Conservation (phyloP, 23 tunicate species). For the Halocynthia roretzi region DNA sequence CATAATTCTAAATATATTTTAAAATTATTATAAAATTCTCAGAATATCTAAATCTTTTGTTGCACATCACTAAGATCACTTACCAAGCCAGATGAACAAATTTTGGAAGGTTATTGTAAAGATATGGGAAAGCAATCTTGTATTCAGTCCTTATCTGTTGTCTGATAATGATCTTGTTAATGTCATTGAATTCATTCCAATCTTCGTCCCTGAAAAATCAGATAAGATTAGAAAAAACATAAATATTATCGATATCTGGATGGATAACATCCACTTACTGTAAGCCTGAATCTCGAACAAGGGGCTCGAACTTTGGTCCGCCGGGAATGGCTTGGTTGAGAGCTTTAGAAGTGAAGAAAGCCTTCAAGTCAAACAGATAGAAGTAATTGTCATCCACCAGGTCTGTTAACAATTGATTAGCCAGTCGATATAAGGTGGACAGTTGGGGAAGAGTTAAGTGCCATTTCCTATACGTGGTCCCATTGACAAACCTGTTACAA, state of each 20-base stretch:
- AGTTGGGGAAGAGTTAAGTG: constrained; percentile 67
- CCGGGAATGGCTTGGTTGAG: constrained; percentile 99
- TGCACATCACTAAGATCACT: not conserved
- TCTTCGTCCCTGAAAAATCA: constrained; percentile 80
- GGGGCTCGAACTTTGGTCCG: constrained; percentile 99
- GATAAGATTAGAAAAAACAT: too few species aligned
- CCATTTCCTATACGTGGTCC: constrained; percentile 93
- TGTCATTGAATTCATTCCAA: constrained; percentile 99
- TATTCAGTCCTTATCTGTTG: constrained; percentile 98
- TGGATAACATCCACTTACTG: constrained; percentile 43
- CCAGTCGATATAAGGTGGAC: constrained; percentile 92
- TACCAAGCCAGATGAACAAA: constrained; percentile 97
- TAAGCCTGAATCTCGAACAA: constrained; percentile 79
- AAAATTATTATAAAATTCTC: too few species aligned
- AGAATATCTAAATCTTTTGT: too few species aligned
- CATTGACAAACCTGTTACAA: constrained; percentile 72
- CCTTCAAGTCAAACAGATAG: constrained; percentile 91
- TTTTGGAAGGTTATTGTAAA: constrained; percentile 95
- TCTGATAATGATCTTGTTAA: constrained; percentile 96
- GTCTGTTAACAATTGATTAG: constrained; percentile 91
- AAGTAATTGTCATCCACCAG: constrained; percentile 97
- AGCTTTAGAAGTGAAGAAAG: constrained; percentile 97
- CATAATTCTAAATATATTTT: too few species aligned
- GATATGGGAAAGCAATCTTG: constrained; percentile 94
- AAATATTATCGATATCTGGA: not conserved